These are phyloP conservation scores for Parapsyche elsis DNA, from an alignment of 1,140 invertebrate genomes.

Conservation along the genomic window DNA sequence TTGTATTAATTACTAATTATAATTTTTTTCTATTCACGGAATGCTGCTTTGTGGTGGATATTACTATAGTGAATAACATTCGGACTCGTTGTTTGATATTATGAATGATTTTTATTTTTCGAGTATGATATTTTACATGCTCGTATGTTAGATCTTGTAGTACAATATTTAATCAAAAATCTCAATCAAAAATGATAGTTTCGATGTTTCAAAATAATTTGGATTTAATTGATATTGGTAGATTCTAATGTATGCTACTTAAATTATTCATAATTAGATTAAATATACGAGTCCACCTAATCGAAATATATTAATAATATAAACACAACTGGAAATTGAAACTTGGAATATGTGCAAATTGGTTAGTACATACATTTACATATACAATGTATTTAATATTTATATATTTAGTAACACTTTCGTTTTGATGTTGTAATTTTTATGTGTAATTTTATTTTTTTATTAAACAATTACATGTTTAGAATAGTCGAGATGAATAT, in stretches of 20 bases:
- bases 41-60: slow-evolving; percentile 23
- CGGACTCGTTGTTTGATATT: not conserved
- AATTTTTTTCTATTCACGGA: slow-evolving; percentile 25
- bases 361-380: not conserved
- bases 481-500: not conserved
- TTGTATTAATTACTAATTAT: not conserved
- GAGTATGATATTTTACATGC: not conserved
- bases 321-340: too few relatives aligned
- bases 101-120: not conserved
- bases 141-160: too few relatives aligned
- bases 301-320: not conserved
- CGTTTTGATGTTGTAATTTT: not conserved
- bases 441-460: not conserved
- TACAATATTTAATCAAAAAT: too few relatives aligned
- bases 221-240: too few relatives aligned
- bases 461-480: not conserved
- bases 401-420: too few relatives aligned
- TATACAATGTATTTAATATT: not conserved
- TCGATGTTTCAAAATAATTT: too few relatives aligned
- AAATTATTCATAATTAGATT: not conserved
- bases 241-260: too few relatives aligned
- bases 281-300: not conserved
- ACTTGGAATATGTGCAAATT: not conserved
- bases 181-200: too few relatives aligned
- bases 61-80: slow-evolving; percentile 6